These are phyloP conservation scores for Percina caprodes DNA, from an alignment of 2,113 vertebrate genomes.

Conservation along the genomic window DNA sequence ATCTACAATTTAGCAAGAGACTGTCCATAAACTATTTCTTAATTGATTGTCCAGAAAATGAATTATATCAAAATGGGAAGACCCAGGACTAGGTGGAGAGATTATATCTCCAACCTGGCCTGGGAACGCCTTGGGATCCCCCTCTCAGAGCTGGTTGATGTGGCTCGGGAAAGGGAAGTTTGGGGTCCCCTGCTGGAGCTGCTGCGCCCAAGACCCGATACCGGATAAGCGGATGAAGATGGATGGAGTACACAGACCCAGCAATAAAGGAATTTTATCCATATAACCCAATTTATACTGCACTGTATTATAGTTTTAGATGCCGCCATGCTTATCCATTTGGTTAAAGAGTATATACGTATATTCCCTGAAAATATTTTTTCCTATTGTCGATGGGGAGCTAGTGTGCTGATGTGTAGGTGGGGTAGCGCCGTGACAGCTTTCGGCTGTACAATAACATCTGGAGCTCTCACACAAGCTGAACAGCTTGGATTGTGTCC, in stretches of 20 bases:
- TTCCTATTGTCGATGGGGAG: not conserved
- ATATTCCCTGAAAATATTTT: not conserved
- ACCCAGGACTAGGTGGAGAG: no score
- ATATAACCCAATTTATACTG: not conserved
- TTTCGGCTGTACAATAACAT: conserved; percentile 6
- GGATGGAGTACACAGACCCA: not conserved
- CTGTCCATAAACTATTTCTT: not conserved
- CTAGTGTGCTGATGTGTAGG: conserved; percentile 8
- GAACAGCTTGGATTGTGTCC: conserved; percentile 11
- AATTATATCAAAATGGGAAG: not conserved
- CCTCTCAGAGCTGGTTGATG: no score
- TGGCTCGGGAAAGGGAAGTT: no score
- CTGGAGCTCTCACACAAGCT: conserved; percentile 27
- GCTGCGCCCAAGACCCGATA: no score
- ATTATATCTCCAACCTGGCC: no score
- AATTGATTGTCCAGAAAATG: not conserved
- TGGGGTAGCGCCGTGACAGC: not conserved
- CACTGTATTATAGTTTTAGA: not conserved
- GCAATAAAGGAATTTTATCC: not conserved
- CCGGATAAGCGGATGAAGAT: no score
- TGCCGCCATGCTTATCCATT: not conserved
- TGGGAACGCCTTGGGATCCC: no score
- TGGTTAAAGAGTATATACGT: not conserved
- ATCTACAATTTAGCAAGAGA: not conserved
- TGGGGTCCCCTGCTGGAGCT: no score